Base-by-base conservation (phyloP, 2,797 vertebrate genomes). In the Falco columbarius region DNA sequence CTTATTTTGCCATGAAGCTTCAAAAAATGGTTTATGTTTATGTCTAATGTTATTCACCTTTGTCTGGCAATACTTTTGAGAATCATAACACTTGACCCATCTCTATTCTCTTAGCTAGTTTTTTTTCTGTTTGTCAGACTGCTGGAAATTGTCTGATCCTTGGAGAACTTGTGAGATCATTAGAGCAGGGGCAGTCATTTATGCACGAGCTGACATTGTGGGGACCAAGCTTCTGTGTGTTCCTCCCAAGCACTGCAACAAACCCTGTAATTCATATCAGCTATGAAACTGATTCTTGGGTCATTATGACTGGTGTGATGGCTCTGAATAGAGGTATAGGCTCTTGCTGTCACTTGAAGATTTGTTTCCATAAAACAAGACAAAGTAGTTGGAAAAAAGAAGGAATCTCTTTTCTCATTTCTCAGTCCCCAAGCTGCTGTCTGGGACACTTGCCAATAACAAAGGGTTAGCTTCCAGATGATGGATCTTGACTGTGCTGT, bases 361-460 rank as follows among this genome's bases (percentile, higher is more conserved):
- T 72, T 82, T 89, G 29, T 82, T 92, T 89, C 63, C 56, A 82
- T 36, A 61, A 91, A 94, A 74, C 21, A 85, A 67, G 63, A 58
- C 71, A 74, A 95, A 87, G 32, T 51, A 24, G 9, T 26, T 87
- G 34, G 44, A 56, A 82, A 82, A 90, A 70, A 6, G 36, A 75
- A 2, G 20, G 38, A 89, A 36, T 65, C 5, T 89, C 30, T 84
- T 75, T 81, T 79, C 56, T 89, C 27, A 44, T 49, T 74, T 16
- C 22, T 19, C 29, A 61, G 56, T 51, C 52, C 52, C 68, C 0
- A 3, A 63, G 59, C 56, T 95, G 70, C 66, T 86, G 51, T 63
- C 81, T 95, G 86, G 89, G 92, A 89, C 40, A 62, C 10, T 21
- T 94, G 90, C 96, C 95, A 94, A 5, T 8, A 70, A 52, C n/a